Base-by-base conservation (phyloP, 2,113 vertebrate genomes). In the Pardalotus punctatus region DNA sequence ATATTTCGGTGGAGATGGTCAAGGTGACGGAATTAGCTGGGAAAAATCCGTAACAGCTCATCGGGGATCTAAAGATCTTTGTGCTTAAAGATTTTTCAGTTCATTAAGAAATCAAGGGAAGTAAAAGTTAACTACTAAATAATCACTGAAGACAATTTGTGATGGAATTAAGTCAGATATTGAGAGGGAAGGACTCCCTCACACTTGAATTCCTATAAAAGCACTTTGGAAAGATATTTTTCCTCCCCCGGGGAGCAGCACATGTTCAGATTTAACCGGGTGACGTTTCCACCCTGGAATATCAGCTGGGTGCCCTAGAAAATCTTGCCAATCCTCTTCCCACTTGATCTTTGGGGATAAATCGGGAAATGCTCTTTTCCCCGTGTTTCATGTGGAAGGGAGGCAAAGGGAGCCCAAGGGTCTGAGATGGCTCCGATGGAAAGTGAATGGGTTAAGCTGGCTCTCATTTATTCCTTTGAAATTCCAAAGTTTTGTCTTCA, bases 31-130 rank as follows among this genome's bases (percentile, higher is more conserved):
- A 71, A 62, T 69, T 62, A 53, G 51, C 65, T 64, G 2, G 31
- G 81, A 83, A 96, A 76, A 45, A 36, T 31, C 60, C 14, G 5
- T 22, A 91, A 91, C 10, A 9, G 80, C 88, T 94, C 95, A 91
- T n/a, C 22, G 6, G 91, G 88, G 93, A 94, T 43, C 60, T 40
- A 33, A 64, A 79, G 83, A 92, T 91, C 93, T 96, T 92, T 51
- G 62, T n/a, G 65, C 87, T 67, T 21, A 92, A 94, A 84, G 80
- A 64, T 81, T 94, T 92, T 65, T 91, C 69, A 88, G 56, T 94
- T 91, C 95, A 84, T 94, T 93, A 92, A 94, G 88, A 70, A 93
- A 90, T 62, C 80, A 48, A 72, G 96, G 92, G 20, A 76, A 76
- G 87, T 93, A 40, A 72, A 95, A 96, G 72, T 48, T 86, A 92